Base-by-base conservation (phyloP, 2,888 invertebrate genomes). In the Aphrophora alni region DNA sequence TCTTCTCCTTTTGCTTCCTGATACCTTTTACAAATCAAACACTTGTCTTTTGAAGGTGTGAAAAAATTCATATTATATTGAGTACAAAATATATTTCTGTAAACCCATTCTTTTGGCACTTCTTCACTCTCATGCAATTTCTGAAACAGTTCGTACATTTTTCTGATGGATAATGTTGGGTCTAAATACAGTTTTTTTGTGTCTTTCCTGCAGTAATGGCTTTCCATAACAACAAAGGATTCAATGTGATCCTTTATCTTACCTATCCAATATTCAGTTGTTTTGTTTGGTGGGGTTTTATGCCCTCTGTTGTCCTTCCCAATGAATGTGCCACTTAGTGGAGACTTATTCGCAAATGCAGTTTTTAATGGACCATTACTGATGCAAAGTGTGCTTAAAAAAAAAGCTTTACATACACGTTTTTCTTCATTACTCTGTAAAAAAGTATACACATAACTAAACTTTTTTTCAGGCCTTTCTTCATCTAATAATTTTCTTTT, bases 321-420 rank as follows among this genome's bases (percentile, higher is more conserved):
- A 72, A 21, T 28, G 38, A 78, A 78, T 26, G 8, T 72, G 12
- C 73, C 73, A 27, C 17, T 21, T 3, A 17, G 24, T n/a, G 28
- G 25, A 24, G 70, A 78, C 28, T 38, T 71, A 28, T 38, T 33
- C 17, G 70, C 38, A 28, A 78, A 71, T 10, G 71, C 78, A 7
- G 70, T 71, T 71, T 78, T 78, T 33, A 38, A n/a, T n/a, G 38
- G 74, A 33, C 78, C 78, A 78, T 78, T 78, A 78, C 78, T 71
- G n/a, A 78, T 70, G 12, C 21, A 78, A n/a, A 78, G 71, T 78
- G 70, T 71, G 27, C 28, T 71, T 8, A 77, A 26, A 77, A 68
- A 77, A 68, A 77, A 77, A 1, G 44, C 17, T 70, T 78, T 78
- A 33, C 78, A 78, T 33, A 78, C 71, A 27, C 70, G 21, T 70